These are phyloP conservation scores for Zosterops lateralis DNA, from an alignment of 2,113 vertebrate species.

Conservation along the genomic window DNA sequence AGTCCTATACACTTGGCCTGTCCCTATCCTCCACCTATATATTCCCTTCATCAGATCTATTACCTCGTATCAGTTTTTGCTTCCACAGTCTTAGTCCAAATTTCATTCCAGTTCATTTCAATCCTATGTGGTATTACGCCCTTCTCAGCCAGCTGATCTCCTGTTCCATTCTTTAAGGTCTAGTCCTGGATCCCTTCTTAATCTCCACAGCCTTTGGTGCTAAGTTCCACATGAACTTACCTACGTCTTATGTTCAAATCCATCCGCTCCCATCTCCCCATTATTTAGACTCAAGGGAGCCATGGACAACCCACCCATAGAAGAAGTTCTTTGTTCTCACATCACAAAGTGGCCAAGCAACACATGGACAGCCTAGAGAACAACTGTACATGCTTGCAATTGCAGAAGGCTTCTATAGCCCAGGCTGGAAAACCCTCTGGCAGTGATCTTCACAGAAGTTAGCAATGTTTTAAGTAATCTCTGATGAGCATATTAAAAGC, in stretches of 20 bases:
- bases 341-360: background rate
- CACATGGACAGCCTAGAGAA: background rate
- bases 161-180: background rate
- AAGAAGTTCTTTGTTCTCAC: background rate
- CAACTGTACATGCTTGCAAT: background rate
- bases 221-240: background rate
- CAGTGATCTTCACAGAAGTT: background rate
- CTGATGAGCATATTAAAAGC: background rate
- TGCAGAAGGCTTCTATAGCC: background rate
- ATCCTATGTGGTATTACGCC: background rate
- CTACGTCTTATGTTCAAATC: background rate
- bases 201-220: background rate
- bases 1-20: background rate
- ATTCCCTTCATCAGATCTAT: background rate
- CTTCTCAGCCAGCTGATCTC: background rate
- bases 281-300: background rate
- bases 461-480: background rate
- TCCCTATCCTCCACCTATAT: background rate
- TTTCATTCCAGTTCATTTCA: background rate
- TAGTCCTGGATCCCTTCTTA: background rate
- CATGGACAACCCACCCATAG: background rate
- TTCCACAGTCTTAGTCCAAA: background rate
- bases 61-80: background rate
- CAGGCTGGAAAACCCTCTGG: background rate
- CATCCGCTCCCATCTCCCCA: background rate